A percentile compares a stretch with the other conserved stretches of the same genome.
Conservation (phyloP, 2,888 invertebrate genomes). For the Agriopis leucophaearia region DNA sequence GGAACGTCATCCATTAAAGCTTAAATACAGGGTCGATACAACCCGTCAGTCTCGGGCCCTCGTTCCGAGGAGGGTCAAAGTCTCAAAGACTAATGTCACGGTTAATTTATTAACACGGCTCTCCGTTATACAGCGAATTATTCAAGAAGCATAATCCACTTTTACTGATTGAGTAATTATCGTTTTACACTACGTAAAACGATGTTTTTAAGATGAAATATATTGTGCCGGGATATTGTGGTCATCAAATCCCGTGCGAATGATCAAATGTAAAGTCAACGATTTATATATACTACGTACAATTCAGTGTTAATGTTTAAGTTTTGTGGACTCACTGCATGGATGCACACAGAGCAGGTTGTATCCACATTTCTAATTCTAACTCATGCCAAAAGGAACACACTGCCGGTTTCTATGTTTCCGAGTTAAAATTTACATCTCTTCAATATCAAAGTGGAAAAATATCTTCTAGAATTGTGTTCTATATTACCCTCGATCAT, state of each 20-base stretch:
- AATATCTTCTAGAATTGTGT: too few relatives aligned
- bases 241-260: neutral
- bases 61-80: slow-evolving; percentile 64
- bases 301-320: too few relatives aligned
- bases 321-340: neutral
- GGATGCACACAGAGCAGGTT: neutral
- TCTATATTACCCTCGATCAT: too few relatives aligned
- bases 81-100: slow-evolving; percentile 64
- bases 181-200: slow-evolving; percentile 21
- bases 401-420: too few relatives aligned
- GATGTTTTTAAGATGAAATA: slow-evolving; percentile 6
- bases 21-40: slow-evolving; percentile 50
- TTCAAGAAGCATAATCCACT: slow-evolving; percentile 53
- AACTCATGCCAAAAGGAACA: neutral
- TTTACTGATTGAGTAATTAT: slow-evolving; percentile 54
- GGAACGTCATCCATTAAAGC: slow-evolving; percentile 38
- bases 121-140: slow-evolving; percentile 54
- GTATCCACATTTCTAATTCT: neutral
- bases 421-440: too few relatives aligned
- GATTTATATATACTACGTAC: too few relatives aligned
- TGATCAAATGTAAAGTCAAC: neutral
- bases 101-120: slow-evolving; percentile 66
- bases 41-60: slow-evolving; percentile 60
- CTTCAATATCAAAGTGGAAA: too few relatives aligned
- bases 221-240: neutral